Percentiles rank a stretch among this genome's conserved stretches.
These are phyloP conservation scores for Sebastes nivosus DNA, from an alignment of 2,797 vertebrate species.

Conservation along the genomic window DNA sequence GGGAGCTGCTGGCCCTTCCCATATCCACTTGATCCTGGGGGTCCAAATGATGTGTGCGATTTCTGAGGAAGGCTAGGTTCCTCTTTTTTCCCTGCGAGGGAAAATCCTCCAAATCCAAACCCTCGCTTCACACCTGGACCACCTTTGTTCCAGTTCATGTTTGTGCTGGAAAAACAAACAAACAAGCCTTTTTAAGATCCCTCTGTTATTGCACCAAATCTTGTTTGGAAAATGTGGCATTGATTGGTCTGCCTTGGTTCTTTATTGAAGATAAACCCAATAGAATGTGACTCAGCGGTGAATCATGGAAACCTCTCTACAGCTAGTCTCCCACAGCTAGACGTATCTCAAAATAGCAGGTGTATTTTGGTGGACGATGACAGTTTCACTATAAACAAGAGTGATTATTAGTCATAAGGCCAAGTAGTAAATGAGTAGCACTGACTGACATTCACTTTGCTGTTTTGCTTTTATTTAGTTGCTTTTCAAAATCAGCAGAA, in stretches of 20 bases:
- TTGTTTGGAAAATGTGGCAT: neutral
- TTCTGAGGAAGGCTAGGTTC: constrained; percentile 86
- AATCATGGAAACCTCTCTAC: neutral
- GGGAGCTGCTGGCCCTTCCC: constrained; percentile 93
- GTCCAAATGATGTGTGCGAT: constrained; percentile 89
- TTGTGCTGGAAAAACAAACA: constrained; percentile 45
- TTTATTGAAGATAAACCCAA: neutral
- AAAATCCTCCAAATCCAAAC: constrained; percentile 98
- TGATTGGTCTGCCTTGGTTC: neutral
- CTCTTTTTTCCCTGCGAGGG: constrained; percentile 91
- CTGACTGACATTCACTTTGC: neutral
- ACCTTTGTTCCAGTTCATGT: constrained; percentile 99
- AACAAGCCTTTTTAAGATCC: neutral
- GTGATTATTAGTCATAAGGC: neutral
- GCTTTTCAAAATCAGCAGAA: neutral
- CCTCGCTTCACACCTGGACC: constrained; percentile 94
- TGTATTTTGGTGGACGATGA: neutral
- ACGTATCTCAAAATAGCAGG: neutral
- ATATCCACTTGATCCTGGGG: constrained; percentile 82
- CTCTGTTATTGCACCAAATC: neutral
- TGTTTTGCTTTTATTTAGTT: neutral
- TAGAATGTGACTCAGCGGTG: neutral
- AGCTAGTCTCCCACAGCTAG: neutral
- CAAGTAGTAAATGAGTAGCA: neutral
- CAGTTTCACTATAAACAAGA: neutral